Evolutionary conservation across 2,797 vertebrate species (phyloP).

Genomic region (Emydoidea blandingii): DNA sequence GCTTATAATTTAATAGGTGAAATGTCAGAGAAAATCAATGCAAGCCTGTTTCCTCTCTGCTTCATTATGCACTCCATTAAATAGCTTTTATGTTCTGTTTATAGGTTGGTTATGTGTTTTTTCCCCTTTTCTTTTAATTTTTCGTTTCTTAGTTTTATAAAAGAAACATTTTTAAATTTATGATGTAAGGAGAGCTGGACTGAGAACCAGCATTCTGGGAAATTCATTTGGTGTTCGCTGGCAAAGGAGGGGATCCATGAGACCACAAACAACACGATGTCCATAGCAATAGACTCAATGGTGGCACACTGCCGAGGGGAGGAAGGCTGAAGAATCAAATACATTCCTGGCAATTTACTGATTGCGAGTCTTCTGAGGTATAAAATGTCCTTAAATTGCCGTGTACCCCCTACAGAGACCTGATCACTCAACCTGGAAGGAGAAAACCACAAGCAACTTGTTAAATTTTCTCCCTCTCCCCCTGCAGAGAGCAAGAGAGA

Average conservation of each 20-base stretch:
- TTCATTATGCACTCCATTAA: constrained; percentile 81
- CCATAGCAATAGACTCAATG: constrained; percentile 9
- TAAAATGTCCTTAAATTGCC: constrained; percentile 44
- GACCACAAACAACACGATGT: constrained; percentile 50
- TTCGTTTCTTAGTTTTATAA: constrained; percentile 46
- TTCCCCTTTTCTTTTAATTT: not conserved
- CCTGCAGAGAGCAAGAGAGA: constrained; percentile 47
- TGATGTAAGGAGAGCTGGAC: constrained; percentile 63
- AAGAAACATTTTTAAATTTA: constrained; percentile 71
- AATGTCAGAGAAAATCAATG: constrained; percentile 80
- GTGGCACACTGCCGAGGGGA: not conserved
- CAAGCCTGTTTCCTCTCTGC: constrained; percentile 76
- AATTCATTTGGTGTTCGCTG: constrained; percentile 1
- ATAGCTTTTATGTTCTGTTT: constrained; percentile 85
- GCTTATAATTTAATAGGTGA: constrained; percentile 84
- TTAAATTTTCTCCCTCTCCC: not conserved
- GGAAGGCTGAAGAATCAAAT: constrained; percentile 34
- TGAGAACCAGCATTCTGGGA: constrained; percentile 65
- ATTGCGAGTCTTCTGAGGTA: constrained; percentile 59
- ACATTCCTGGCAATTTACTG: constrained; percentile 47
- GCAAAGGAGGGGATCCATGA: constrained; percentile 39
- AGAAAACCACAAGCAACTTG: constrained; percentile 56
- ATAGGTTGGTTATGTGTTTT: constrained; percentile 70
- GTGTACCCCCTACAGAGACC: not conserved
- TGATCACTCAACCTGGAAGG: constrained; percentile 24